Conservation (phyloP, 2,113 vertebrate genomes). For the Cavia aperea region DNA sequence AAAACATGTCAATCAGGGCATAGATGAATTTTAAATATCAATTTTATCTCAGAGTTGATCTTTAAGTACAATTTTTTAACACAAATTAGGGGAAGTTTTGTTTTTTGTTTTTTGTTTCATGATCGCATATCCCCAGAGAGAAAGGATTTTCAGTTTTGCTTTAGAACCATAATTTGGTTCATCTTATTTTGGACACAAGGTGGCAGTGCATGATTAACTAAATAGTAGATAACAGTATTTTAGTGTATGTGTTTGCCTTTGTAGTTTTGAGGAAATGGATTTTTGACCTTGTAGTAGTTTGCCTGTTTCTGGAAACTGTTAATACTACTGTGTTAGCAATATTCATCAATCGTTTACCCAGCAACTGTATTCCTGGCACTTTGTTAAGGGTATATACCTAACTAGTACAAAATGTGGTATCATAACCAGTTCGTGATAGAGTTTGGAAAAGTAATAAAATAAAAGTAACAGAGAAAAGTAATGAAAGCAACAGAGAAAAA, state of each 20-base stretch:
- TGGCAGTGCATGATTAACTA: conserved; percentile 46
- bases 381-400: background rate
- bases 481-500: no score
- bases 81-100: background rate
- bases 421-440: background rate
- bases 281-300: background rate
- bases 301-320: background rate
- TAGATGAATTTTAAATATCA: conserved; percentile 9
- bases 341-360: conserved; percentile 8
- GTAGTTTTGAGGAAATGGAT: background rate
- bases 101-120: background rate
- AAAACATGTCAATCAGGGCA: background rate
- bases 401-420: background rate
- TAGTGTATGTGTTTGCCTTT: background rate
- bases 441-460: background rate
- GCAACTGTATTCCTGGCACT: background rate
- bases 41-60: conserved; percentile 6
- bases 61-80: background rate
- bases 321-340: background rate
- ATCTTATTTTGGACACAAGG: conserved; percentile 45
- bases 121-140: background rate
- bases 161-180: background rate
- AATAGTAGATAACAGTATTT: background rate
- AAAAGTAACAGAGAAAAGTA: no score
- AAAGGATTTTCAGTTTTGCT: background rate